phyloP scores from a whole-genome alignment of 2,113 vertebrate genomes.

The Typhlomys cinereus region DNA sequence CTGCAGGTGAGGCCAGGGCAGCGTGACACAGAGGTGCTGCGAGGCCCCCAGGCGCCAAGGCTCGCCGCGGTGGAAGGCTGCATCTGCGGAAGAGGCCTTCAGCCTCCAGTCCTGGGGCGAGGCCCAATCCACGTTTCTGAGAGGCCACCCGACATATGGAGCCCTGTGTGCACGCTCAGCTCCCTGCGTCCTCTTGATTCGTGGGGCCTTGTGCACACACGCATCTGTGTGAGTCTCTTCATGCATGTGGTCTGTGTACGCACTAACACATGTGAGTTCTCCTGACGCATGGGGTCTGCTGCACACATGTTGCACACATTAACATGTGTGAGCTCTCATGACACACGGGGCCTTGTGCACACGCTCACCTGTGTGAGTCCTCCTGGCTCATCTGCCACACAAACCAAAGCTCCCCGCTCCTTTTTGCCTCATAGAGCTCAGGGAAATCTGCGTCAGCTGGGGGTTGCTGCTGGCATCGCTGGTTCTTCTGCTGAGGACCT shows the following conservation, averaged over 20 bases:
- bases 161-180: no score
- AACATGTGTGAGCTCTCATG: no score
- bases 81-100: not conserved
- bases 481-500: not conserved
- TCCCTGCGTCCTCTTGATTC: no score
- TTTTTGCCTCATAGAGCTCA: not conserved
- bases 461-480: not conserved
- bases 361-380: not conserved
- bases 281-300: no score
- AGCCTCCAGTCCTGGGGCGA: not conserved
- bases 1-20: no score
- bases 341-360: fast-evolving
- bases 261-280: no score
- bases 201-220: not conserved
- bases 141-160: no score
- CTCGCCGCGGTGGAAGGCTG: not conserved
- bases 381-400: not conserved
- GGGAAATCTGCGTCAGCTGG: no score
- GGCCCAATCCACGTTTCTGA: no score
- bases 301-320: no score
- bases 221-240: not conserved
- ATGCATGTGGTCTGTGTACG: no score
- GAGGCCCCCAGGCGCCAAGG: not conserved
- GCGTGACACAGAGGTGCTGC: not conserved
- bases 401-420: not conserved